Evolutionary conservation across 2,888 invertebrate species (phyloP).

Genomic region (Cheilosia soror): DNA sequence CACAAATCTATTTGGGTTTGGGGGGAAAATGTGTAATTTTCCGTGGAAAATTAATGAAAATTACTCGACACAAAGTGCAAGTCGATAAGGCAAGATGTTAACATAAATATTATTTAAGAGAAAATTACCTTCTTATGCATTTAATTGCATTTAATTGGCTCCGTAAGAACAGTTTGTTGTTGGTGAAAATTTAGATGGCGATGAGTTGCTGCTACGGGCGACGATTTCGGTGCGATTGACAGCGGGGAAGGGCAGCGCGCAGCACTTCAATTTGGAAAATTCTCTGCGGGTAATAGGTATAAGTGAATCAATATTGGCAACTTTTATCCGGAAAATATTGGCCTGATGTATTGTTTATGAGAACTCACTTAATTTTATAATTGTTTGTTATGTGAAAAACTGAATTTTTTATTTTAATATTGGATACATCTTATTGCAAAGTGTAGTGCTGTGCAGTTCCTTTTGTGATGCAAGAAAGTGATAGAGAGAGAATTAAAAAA

Average conservation of each 20-base stretch:
- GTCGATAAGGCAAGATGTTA: background rate
- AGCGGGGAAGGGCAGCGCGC: constrained; percentile 58
- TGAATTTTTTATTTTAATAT: constrained; percentile 47
- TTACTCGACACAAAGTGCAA: background rate
- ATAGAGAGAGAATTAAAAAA: constrained; percentile 33
- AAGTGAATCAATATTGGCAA: background rate
- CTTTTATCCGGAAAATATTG: constrained; percentile 2
- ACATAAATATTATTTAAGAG: background rate
- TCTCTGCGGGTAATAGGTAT: constrained; percentile 41
- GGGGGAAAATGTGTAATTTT: constrained; percentile 52
- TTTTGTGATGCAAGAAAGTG: constrained; percentile 63
- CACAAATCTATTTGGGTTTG: constrained; percentile 17
- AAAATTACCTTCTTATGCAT: constrained; percentile 65
- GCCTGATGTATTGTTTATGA: constrained; percentile 1
- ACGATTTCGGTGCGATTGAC: constrained; percentile 18
- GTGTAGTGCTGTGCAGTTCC: constrained; percentile 46
- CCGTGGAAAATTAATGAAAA: constrained; percentile 53
- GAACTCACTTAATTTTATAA: constrained; percentile 50
- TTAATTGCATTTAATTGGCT: constrained; percentile 32
- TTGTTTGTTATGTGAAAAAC: constrained; percentile 25
- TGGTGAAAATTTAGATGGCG: constrained; percentile 57
- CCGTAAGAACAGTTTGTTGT: background rate
- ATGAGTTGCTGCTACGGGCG: constrained; percentile 61
- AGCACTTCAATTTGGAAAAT: constrained; percentile 63
- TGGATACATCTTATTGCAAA: constrained; percentile 51